Base-by-base conservation (phyloP, 2,888 invertebrate genomes). In the Drosophila glabriapex region DNA sequence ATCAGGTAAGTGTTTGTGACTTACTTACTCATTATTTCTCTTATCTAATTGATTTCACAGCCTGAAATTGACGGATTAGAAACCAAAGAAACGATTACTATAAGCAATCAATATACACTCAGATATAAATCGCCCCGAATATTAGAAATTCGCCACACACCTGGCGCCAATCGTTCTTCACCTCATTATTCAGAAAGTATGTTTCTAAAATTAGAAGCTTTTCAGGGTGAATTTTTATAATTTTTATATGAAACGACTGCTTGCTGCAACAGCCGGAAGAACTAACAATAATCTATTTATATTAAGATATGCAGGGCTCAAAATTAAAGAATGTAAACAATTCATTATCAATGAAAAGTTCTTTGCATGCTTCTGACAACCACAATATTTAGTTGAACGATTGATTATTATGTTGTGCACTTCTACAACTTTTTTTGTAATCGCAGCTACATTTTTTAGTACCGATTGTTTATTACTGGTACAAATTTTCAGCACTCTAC, bases 1-100 rank as follows among this genome's bases (percentile, higher is more conserved):
- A 83, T 83, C 91, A 91, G 84, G 93, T 92, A 73, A 53, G 72
- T 76, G 25, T 25, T 33, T 59, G 10, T 29, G 0, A n/a, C 41
- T 29, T 37, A 82, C 28, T 28, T 19, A 28, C 10, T 28, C 14
- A 22, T 1, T 46, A 22, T 22, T 46, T 14, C 2, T 7, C 10
- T 41, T 41, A 41, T 0, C 37, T 37, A 19, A 19, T 39, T 37
- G 3, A 37, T 19, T 7, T 37, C 16, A 4, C 35, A n/a, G 39
- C 4, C n/a, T 0, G n/a, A 39, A 39, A 39, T 39, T 39, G n/a
- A 9, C 39, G 10, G n/a, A 39, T 39, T n/a, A 9, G 19, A 19
- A 39, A 10, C 1, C 14, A 43, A 43, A 6, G 22, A 43, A 3
- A 22, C 0, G 3, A 6, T 43, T 6, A 43, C 22, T 14, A 43